Evolutionary conservation across 53 echinoderm and acorn worm genomes (phyloP).

Genomic region (Actinopyga echinites): DNA sequence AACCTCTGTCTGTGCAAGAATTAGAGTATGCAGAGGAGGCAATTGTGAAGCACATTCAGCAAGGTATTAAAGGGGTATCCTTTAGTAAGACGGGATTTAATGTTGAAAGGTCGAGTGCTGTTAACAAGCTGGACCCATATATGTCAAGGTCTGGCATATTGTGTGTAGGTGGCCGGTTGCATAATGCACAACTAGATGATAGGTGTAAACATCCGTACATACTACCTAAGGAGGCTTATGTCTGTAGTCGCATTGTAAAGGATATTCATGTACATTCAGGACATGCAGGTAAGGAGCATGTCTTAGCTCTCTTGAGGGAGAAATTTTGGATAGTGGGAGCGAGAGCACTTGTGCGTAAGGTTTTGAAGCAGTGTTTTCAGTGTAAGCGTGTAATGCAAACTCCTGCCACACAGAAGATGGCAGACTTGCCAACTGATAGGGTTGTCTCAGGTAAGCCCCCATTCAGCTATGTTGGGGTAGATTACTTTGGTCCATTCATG

Average conservation of each 20-base stretch:
- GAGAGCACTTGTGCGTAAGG: background rate
- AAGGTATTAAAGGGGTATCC: background rate
- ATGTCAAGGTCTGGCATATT: conserved; percentile 38
- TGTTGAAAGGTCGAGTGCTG: conserved; percentile 13
- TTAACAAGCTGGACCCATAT: conserved; percentile 57
- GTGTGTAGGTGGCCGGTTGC: conserved; percentile 55
- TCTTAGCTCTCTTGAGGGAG: conserved; percentile 32
- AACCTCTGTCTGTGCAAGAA: background rate
- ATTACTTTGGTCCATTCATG: conserved; percentile 33
- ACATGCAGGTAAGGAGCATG: conserved; percentile 45
- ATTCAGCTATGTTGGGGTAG: conserved; percentile 50
- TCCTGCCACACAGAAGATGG: conserved; percentile 49
- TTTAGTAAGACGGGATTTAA: background rate
- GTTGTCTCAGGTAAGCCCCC: conserved; percentile 47
- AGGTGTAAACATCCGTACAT: background rate
- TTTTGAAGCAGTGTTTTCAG: conserved; percentile 41
- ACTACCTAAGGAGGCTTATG: background rate
- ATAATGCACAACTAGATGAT: conserved; percentile 25
- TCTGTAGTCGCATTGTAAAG: conserved; percentile 12
- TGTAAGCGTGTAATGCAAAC: conserved; percentile 40
- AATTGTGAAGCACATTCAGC: conserved; percentile 23
- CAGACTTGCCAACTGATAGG: conserved; percentile 54
- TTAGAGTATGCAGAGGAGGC: background rate
- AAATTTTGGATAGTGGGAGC: conserved; percentile 58
- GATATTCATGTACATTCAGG: conserved; percentile 29